Base-by-base conservation (phyloP, 2,888 invertebrate species). In the Cryptocephalus moraei region DNA sequence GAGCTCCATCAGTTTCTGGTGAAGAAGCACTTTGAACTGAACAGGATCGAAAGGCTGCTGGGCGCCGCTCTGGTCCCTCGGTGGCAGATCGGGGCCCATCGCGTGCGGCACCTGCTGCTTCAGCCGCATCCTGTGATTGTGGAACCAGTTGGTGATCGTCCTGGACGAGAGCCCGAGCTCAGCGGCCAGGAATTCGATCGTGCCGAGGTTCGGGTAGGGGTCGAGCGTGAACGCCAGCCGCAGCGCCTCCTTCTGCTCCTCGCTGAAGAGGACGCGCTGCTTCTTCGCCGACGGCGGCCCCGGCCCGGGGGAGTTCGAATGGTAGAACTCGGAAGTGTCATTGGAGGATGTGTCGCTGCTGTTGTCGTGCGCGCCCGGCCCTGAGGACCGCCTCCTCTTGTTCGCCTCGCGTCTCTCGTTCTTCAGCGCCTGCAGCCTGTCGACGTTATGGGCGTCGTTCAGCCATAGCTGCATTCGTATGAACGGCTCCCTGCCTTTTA, bases 121-220 rank as follows among this genome's bases (percentile, higher is more conserved):
- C 12, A 65, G 52, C 45, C 99, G 81, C 93, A 99, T 99, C 61
- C 99, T 84, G 69, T 99, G 96, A 70, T 99, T 99, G 77, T 99
- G 97, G 78, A 99, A 99, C 99, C 99, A 99, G 73, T 99, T 99
- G 51, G 95, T 95, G 62, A 99, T 96, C 46, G 97, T 97, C 58
- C 97, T 80, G 44, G 94, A 87, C 8, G 93, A 91, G 38, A 99
- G 77, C 8, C 86, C 88, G 47, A 99, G 75, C 70, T 95, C 94
- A 32, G 82, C 81, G 32, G 96, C 94, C 49, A 99, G 77, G 65
- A 93, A 93, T 68, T 97, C 96, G 56, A 97, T 94, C 48, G 94
- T 93, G 22, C 90, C 88, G 63, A 94, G 89, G 69, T 92, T 94
- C 0, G 99, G 99, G 70, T 99, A 97, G 0, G 96, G 95, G 67